A percentile compares a stretch with the other conserved stretches of the same genome.
phyloP scores from a whole-genome alignment of 2,113 vertebrate genomes.

The Petrocephalus microphthalmus region DNA sequence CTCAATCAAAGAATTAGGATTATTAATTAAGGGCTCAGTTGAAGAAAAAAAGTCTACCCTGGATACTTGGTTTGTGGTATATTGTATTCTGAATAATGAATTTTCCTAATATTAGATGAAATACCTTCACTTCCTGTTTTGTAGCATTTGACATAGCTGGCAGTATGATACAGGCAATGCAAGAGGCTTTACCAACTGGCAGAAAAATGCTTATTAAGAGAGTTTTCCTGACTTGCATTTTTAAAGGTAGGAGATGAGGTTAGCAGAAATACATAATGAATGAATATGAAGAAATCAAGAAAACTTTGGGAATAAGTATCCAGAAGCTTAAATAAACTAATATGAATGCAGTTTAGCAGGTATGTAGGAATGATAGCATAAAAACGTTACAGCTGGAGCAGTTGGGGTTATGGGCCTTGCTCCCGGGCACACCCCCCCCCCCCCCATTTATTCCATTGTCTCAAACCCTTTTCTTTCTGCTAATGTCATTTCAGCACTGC shows the following conservation, averaged over 20 bases:
- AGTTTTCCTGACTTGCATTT: neutral
- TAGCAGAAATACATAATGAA: neutral
- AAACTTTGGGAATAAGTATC: neutral
- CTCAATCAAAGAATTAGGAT: neutral
- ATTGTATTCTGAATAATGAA: neutral
- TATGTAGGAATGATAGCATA: neutral
- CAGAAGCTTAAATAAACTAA: neutral
- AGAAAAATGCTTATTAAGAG: neutral
- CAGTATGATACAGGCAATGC: neutral
- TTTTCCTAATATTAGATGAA: neutral
- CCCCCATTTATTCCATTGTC: neutral
- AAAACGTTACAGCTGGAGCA: neutral
- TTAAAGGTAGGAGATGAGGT: neutral
- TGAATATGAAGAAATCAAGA: neutral
- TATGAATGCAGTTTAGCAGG: neutral
- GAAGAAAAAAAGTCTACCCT: neutral
- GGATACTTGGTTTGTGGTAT: neutral
- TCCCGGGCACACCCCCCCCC: neutral
- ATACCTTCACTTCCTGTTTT: neutral
- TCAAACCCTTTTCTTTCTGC: neutral
- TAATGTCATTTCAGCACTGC: neutral
- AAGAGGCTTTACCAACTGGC: neutral
- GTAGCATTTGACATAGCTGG: neutral
- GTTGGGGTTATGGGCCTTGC: no score
- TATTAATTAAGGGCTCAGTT: neutral